Percentiles rank a stretch among this genome's conserved stretches.
phyloP scores from a whole-genome alignment of 2,797 vertebrate genomes.

The Micropoecilia bifurca region DNA sequence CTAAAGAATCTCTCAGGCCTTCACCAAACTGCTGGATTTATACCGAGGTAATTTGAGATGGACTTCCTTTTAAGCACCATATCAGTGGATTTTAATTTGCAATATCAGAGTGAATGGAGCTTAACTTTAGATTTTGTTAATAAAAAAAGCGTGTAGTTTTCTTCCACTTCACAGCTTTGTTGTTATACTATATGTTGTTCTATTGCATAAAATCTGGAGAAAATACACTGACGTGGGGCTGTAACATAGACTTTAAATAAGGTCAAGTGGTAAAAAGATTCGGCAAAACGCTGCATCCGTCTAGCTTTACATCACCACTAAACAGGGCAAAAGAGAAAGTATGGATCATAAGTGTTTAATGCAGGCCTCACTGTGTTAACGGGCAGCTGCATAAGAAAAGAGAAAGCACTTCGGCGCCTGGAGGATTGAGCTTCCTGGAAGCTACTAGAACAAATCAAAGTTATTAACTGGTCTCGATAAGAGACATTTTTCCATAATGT shows the following conservation, averaged over 20 bases:
- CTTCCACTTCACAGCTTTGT: neutral
- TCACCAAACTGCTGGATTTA: neutral
- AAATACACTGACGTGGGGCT: neutral
- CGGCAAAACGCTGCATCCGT: neutral
- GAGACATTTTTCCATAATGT: constrained; percentile 3
- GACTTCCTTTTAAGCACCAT: neutral
- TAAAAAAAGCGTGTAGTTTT: neutral
- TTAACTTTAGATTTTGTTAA: neutral
- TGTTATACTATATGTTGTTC: neutral
- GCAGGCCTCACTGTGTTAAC: neutral
- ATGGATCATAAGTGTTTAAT: neutral
- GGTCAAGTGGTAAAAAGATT: neutral
- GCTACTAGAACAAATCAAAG: neutral
- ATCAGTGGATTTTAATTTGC: neutral
- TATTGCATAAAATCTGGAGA: neutral
- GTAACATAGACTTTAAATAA: neutral
- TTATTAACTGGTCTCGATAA: neutral
- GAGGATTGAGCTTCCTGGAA: constrained; percentile 2
- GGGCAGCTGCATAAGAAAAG: neutral
- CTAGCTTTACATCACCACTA: neutral
- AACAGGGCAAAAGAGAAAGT: neutral
- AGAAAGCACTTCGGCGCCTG: constrained; percentile 15
- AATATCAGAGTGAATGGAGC: neutral
- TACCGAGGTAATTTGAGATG: neutral
- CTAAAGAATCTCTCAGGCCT: neutral